A percentile compares a stretch with the other conserved stretches of the same genome.
These are phyloP conservation scores for Pituophis catenifer DNA, from an alignment of 2,113 vertebrate genomes.

Conservation along the genomic window DNA sequence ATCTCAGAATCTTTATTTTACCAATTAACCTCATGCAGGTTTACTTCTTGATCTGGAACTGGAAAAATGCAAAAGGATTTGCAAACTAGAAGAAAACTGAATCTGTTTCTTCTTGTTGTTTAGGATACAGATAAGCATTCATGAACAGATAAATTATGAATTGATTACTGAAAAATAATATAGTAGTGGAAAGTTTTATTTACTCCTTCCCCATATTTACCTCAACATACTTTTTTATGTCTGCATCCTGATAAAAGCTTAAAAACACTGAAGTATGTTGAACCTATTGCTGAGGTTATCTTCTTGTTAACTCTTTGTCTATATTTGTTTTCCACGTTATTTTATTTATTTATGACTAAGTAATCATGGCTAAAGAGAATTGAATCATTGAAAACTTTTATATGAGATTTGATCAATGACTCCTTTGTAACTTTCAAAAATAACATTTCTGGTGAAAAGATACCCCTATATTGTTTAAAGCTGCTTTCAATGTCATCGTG, in stretches of 20 bases:
- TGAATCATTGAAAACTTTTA: neutral
- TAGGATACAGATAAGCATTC: neutral
- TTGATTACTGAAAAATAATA: neutral
- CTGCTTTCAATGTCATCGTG: neutral
- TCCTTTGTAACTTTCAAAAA: neutral
- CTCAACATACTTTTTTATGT: neutral
- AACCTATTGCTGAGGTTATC: neutral
- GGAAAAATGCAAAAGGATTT: neutral
- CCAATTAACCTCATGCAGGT: neutral
- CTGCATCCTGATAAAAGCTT: neutral
- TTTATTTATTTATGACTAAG: neutral
- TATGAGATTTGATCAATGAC: neutral
- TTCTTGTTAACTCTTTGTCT: neutral
- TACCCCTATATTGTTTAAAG: neutral
- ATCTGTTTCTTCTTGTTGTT: neutral
- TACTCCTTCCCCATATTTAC: neutral
- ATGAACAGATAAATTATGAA: neutral
- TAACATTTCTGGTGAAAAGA: neutral
- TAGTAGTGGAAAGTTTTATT: neutral
- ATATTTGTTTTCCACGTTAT: neutral
- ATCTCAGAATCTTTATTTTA: neutral
- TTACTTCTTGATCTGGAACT: neutral
- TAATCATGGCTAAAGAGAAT: neutral
- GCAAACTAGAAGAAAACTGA: neutral
- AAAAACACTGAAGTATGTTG: neutral